A percentile compares a stretch with the other conserved stretches of the same genome.
Evolutionary conservation across 2,888 invertebrate genomes (phyloP).

Genomic region (Trichopria drosophilae): DNA sequence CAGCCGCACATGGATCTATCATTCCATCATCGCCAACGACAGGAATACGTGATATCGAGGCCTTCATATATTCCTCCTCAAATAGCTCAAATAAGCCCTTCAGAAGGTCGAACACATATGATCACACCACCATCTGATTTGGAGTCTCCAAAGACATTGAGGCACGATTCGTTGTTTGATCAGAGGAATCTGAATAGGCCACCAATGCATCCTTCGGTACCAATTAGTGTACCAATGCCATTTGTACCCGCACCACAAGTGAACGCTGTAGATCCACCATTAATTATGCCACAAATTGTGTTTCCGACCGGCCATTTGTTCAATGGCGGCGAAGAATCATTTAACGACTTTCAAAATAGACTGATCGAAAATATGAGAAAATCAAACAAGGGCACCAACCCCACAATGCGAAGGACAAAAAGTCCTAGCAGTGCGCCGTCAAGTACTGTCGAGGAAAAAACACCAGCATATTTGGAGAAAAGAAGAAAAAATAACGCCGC

Average conservation of each 20-base stretch:
- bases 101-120: slow-evolving; percentile 41
- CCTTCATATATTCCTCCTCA: slow-evolving; percentile 3
- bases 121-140: slow-evolving; percentile 49
- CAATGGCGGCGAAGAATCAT: slow-evolving; percentile 67
- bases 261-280: background rate
- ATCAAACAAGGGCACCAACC: slow-evolving; percentile 69
- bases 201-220: slow-evolving; percentile 26
- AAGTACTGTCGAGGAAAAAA: slow-evolving; percentile 60
- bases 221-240: slow-evolving; percentile 31
- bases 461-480: slow-evolving; percentile 85
- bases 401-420: slow-evolving; percentile 67
- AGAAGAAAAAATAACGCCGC: slow-evolving; percentile 92
- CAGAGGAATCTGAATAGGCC: slow-evolving; percentile 12
- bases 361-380: slow-evolving; percentile 71
- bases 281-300: slow-evolving; percentile 1
- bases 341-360: slow-evolving; percentile 70
- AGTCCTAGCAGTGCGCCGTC: slow-evolving; percentile 41
- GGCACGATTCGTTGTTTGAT: slow-evolving; percentile 38
- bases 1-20: too few species aligned
- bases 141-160: slow-evolving; percentile 44
- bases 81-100: slow-evolving; percentile 44
- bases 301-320: slow-evolving; percentile 58
- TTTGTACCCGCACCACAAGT: slow-evolving; percentile 13
- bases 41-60: too few species aligned
- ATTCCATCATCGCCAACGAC: slow-evolving; percentile 18